Percentiles rank a stretch among this genome's conserved stretches.
Evolutionary conservation across 2,888 invertebrate genomes (phyloP).

Genomic region (Julus scandinavius): DNA sequence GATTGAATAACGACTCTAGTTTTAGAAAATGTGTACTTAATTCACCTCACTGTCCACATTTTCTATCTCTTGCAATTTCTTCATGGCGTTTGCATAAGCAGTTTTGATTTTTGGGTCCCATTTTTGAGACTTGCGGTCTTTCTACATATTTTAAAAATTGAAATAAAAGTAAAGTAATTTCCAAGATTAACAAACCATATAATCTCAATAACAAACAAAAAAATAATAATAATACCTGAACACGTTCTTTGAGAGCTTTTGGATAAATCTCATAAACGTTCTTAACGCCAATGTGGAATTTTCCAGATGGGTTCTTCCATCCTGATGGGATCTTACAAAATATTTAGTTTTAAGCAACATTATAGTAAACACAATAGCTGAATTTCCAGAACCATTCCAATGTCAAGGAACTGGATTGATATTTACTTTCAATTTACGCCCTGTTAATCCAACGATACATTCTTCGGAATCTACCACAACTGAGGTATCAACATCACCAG

Average conservation of each 20-base stretch:
- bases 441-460: constrained; percentile 81
- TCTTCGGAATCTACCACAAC: constrained; percentile 76
- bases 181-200: not conserved
- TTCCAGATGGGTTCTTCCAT: constrained; percentile 86
- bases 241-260: constrained; percentile 81
- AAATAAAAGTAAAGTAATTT: not conserved
- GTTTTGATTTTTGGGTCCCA: constrained; percentile 89
- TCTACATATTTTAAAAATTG: constrained; percentile 65
- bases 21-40: not conserved
- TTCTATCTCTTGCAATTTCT: constrained; percentile 79
- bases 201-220: constrained; percentile 50
- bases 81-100: constrained; percentile 80
- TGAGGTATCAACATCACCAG: constrained; percentile 95
- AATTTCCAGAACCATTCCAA: not conserved
- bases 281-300: constrained; percentile 88
- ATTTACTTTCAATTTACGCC: constrained; percentile 84
- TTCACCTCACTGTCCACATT: constrained; percentile 63
- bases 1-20: not conserved
- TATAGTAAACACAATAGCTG: not conserved
- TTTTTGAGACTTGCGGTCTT: constrained; percentile 79
- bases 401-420: not conserved
- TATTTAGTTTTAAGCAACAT: not conserved
- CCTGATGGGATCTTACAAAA: constrained; percentile 76
- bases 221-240: constrained; percentile 65
- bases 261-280: constrained; percentile 89